phyloP scores from a whole-genome alignment of 2,113 vertebrate genomes.

The Vidua chalybeata region DNA sequence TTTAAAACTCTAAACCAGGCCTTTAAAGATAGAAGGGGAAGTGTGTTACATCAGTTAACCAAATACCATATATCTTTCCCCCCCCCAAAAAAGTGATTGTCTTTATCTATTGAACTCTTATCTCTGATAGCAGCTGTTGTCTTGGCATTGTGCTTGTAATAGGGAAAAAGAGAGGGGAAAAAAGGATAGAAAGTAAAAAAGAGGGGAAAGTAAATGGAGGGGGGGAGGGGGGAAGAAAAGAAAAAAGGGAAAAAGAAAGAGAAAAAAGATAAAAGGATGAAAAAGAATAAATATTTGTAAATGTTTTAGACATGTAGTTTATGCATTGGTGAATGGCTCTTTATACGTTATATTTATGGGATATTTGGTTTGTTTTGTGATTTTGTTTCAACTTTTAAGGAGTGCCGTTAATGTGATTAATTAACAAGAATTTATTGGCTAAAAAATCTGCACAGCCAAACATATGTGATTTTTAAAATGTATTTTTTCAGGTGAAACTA shows the following conservation, averaged over 20 bases:
- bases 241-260: background rate
- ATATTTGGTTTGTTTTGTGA: slow-evolving; percentile 77
- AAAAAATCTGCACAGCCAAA: slow-evolving; percentile 76
- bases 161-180: background rate
- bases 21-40: background rate
- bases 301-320: slow-evolving; percentile 50
- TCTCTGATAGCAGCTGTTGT: background rate
- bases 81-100: background rate
- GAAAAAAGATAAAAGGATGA: too few species aligned
- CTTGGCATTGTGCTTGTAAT: background rate
- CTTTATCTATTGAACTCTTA: background rate
- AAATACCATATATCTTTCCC: background rate
- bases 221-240: rapidly evolving
- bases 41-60: background rate
- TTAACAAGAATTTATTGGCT: slow-evolving; percentile 82
- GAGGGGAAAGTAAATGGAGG: background rate
- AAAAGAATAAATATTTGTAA: slow-evolving; percentile 10
- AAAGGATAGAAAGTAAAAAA: background rate
- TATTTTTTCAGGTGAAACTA: slow-evolving; percentile 86
- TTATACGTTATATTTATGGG: slow-evolving; percentile 77
- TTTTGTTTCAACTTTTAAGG: slow-evolving; percentile 80
- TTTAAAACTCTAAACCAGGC: slow-evolving; percentile 12
- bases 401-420: slow-evolving; percentile 79
- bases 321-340: slow-evolving; percentile 68
- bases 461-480: slow-evolving; percentile 79